Percentiles rank a stretch among this genome's conserved stretches.
phyloP scores from a whole-genome alignment of 2,113 vertebrate genomes.

The Tetrao urogallus region DNA sequence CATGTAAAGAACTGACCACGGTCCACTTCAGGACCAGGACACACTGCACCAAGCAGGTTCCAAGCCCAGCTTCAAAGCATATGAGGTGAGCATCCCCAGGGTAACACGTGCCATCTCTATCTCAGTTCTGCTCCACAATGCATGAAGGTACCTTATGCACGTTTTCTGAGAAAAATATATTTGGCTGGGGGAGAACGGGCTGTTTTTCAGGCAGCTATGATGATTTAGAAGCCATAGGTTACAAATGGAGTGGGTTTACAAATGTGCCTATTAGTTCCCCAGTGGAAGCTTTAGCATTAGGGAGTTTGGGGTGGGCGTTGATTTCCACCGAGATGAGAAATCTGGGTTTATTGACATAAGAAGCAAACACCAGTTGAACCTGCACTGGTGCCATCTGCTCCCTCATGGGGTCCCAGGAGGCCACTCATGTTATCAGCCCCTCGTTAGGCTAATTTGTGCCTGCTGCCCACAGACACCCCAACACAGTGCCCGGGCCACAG shows the following conservation, averaged over 20 bases:
- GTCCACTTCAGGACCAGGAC: too few relatives aligned
- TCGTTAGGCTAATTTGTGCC: background rate
- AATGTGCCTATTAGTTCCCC: conserved; percentile 40
- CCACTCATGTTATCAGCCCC: background rate
- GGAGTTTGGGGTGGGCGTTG: conserved; percentile 42
- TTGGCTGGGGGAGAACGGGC: conserved; percentile 20
- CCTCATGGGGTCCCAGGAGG: background rate
- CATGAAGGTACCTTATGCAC: background rate
- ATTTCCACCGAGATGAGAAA: conserved; percentile 37
- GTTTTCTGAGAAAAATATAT: background rate
- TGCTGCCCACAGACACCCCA: background rate
- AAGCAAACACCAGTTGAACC: conserved; percentile 33
- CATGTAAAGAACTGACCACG: too few relatives aligned
- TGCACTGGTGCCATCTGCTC: background rate
- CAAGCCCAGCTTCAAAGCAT: background rate
- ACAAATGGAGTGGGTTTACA: conserved; percentile 43
- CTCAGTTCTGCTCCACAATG: background rate
- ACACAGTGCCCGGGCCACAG: accelerated
- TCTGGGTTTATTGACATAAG: conserved; percentile 19
- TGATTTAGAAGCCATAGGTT: conserved; percentile 62
- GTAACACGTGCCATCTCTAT: background rate
- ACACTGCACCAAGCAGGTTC: background rate
- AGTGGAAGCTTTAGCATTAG: conserved; percentile 41
- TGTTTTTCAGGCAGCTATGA: conserved; percentile 24
- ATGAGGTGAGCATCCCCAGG: background rate